Percentiles rank a stretch among this genome's conserved stretches.
These are phyloP conservation scores for Anodontia alba DNA, from an alignment of 2,888 invertebrate genomes.

Conservation along the genomic window DNA sequence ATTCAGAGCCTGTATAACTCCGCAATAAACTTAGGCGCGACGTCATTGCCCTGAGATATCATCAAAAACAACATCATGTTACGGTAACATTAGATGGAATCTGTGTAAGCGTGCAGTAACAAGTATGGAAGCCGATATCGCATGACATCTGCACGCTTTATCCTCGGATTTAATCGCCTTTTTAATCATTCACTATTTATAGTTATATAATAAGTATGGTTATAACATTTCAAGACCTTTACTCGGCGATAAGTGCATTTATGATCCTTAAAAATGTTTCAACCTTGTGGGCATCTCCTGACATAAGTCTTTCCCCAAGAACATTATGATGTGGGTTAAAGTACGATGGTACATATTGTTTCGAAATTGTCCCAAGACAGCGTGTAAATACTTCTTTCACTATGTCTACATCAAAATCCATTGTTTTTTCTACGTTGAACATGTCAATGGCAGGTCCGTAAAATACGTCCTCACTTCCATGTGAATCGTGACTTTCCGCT, in stretches of 20 bases:
- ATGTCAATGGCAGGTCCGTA: conserved; percentile 36
- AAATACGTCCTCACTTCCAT: background rate
- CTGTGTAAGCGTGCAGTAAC: too few relatives aligned
- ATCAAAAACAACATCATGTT: too few relatives aligned
- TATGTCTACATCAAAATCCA: conserved; percentile 31
- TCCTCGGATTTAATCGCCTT: too few relatives aligned
- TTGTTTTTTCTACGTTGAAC: background rate
- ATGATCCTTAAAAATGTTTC: background rate
- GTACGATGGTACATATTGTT: conserved; percentile 47
- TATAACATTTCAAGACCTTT: too few relatives aligned
- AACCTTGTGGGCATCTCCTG: conserved; percentile 16
- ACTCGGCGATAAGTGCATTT: background rate
- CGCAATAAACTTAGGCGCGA: too few relatives aligned
- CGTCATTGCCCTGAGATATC: too few relatives aligned
- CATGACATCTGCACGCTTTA: too few relatives aligned
- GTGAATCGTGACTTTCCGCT: background rate
- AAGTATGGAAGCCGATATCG: too few relatives aligned
- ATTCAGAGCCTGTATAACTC: too few relatives aligned
- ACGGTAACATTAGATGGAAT: too few relatives aligned
- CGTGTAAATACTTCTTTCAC: conserved; percentile 35
- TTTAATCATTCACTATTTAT: too few relatives aligned
- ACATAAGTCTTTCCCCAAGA: conserved; percentile 30
- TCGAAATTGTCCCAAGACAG: conserved; percentile 28
- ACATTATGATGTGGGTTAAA: conserved; percentile 53
- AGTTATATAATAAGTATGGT: too few relatives aligned